A percentile compares a stretch with the other conserved stretches of the same genome.
These are phyloP conservation scores for Heterotilapia buettikoferi DNA, from an alignment of 2,113 vertebrate genomes.

Conservation along the genomic window DNA sequence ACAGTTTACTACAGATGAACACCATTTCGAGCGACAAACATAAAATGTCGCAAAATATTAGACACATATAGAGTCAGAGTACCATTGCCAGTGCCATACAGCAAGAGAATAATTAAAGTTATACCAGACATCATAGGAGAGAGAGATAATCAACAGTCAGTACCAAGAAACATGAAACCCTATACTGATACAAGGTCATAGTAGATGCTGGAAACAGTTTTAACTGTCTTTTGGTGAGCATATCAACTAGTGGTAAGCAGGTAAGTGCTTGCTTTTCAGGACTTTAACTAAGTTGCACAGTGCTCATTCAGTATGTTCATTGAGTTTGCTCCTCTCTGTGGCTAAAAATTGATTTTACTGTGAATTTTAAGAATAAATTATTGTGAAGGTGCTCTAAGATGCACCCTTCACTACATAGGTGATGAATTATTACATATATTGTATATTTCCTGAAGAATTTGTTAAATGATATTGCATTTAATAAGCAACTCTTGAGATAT, in stretches of 20 bases:
- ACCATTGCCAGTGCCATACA: neutral
- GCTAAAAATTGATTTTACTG: neutral
- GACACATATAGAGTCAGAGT: neutral
- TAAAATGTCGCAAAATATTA: neutral
- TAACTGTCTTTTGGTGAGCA: neutral
- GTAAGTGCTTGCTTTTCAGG: neutral
- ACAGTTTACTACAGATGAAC: neutral
- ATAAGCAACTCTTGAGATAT: neutral
- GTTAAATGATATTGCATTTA: neutral
- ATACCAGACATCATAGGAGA: neutral
- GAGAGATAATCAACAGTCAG: rapidly evolving
- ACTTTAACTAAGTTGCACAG: neutral
- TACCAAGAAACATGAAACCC: neutral
- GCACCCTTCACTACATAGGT: neutral
- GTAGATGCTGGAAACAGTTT: neutral
- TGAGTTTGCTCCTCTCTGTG: neutral
- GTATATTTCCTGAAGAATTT: neutral
- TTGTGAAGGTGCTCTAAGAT: rapidly evolving
- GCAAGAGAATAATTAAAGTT: neutral
- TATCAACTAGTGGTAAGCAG: neutral
- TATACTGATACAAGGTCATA: neutral
- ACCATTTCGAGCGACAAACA: neutral
- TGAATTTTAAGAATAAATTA: neutral
- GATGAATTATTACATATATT: neutral
- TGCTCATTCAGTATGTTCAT: neutral